These are phyloP conservation scores for Euclidia mi DNA, from an alignment of 2,888 invertebrate species.

Conservation along the genomic window DNA sequence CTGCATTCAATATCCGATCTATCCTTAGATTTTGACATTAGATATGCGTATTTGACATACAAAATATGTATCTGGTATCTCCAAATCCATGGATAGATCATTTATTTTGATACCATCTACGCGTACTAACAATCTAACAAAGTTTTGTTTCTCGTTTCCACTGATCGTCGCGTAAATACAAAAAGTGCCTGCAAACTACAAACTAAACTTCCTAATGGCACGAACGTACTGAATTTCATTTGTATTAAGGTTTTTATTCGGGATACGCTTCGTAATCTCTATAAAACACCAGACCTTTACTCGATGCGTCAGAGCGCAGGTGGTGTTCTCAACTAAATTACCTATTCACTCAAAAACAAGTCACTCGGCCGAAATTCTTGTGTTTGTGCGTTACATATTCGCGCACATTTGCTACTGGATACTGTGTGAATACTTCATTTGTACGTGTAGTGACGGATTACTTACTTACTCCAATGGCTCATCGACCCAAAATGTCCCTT, in stretches of 20 bases:
- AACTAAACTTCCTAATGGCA: slow-evolving; percentile 27
- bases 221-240: slow-evolving; percentile 57
- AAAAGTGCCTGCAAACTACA: slow-evolving; percentile 26
- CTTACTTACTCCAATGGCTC: no score
- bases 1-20: no score
- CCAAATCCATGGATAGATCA: no score
- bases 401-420: neutral
- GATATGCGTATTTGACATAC: no score
- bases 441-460: no score
- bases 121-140: no score
- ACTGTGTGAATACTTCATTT: no score
- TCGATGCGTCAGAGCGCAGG: slow-evolving; percentile 53
- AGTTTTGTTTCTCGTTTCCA: slow-evolving; percentile 9
- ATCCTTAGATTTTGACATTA: no score
- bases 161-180: slow-evolving; percentile 18
- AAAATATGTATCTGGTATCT: no score
- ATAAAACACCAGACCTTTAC: slow-evolving; percentile 53
- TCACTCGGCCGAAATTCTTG: slow-evolving; percentile 43
- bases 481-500: no score
- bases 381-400: slow-evolving; percentile 28
- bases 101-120: no score
- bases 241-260: slow-evolving; percentile 50
- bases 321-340: slow-evolving; percentile 58
- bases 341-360: slow-evolving; percentile 60
- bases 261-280: slow-evolving; percentile 45